Evolutionary conservation across 2,113 vertebrate genomes (phyloP).

Genomic region (Trinectes maculatus): DNA sequence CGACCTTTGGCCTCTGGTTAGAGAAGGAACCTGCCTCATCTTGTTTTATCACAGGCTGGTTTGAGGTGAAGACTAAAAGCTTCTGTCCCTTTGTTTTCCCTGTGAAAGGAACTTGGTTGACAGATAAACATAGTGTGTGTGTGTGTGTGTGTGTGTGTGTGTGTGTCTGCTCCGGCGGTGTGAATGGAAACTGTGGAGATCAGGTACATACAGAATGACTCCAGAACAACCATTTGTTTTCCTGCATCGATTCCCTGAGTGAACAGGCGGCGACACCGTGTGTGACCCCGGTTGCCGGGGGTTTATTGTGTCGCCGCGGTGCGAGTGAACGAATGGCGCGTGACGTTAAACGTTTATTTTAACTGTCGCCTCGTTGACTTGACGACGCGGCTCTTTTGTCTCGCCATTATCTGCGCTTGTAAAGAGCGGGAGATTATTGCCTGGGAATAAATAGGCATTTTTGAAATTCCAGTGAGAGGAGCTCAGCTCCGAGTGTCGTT

Average conservation of each 20-base stretch:
- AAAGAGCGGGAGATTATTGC: background rate
- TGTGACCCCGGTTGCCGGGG: conserved; percentile 22
- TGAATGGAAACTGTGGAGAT: no score
- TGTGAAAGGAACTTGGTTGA: conserved; percentile 9
- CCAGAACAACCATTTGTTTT: background rate
- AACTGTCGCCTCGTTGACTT: conserved; percentile 11
- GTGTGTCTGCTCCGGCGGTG: no score
- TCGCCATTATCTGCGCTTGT: background rate
- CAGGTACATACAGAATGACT: background rate
- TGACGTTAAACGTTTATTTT: conserved; percentile 27
- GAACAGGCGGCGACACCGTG: conserved; percentile 4
- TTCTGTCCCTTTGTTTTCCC: conserved; percentile 25
- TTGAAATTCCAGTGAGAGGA: conserved; percentile 41
- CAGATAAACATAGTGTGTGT: conserved; percentile 18
- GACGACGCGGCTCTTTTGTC: conserved; percentile 26
- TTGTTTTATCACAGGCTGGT: conserved; percentile 48
- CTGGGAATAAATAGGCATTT: conserved; percentile 4
- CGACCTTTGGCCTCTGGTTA: conserved; percentile 51
- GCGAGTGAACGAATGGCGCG: conserved; percentile 28
- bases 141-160: no score
- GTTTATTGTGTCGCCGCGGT: conserved; percentile 5
- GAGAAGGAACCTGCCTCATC: conserved; percentile 26
- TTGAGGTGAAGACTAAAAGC: conserved; percentile 25
- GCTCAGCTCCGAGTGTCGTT: conserved; percentile 2
- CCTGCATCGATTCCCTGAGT: no score